phyloP scores from a whole-genome alignment of 1,140 invertebrate genomes.

The Drosophila bocki region DNA sequence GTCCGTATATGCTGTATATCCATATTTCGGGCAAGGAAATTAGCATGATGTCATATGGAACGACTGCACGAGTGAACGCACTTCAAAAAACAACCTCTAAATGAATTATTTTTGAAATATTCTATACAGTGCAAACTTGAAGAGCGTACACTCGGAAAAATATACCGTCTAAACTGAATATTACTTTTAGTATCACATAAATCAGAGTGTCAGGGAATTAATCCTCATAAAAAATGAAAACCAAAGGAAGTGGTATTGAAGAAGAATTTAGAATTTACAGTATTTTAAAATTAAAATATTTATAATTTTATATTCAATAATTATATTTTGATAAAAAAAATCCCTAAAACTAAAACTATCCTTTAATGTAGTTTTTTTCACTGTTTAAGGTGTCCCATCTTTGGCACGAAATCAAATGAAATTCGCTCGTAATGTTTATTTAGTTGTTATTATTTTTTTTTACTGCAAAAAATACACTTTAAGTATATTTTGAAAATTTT shows the following conservation, averaged over 20 bases:
- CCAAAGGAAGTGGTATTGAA: neutral
- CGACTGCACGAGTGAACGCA: constrained; percentile 35
- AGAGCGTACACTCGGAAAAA: constrained; percentile 5
- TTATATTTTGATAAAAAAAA: too few relatives aligned
- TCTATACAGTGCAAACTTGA: constrained; percentile 17
- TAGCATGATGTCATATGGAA: constrained; percentile 49
- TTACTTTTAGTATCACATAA: neutral
- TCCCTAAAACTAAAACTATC: too few relatives aligned
- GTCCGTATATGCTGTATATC: constrained; percentile 9
- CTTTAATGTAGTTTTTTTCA: neutral
- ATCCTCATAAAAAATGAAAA: neutral
- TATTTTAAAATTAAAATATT: too few relatives aligned
- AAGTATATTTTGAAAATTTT: constrained; percentile 13
- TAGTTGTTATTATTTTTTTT: constrained; percentile 7
- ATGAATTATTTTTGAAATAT: constrained; percentile 42
- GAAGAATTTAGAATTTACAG: too few relatives aligned
- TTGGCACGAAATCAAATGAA: neutral
- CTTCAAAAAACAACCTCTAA: constrained; percentile 43
- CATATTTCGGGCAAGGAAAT: constrained; percentile 32
- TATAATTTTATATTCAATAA: too few relatives aligned
- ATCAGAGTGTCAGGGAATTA: neutral
- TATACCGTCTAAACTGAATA: neutral
- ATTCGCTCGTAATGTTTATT: neutral
- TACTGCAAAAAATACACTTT: constrained; percentile 4
- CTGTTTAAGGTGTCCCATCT: neutral